Evolutionary conservation across 2,888 invertebrate genomes (phyloP).

Genomic region (Podotricha telesiphe): DNA sequence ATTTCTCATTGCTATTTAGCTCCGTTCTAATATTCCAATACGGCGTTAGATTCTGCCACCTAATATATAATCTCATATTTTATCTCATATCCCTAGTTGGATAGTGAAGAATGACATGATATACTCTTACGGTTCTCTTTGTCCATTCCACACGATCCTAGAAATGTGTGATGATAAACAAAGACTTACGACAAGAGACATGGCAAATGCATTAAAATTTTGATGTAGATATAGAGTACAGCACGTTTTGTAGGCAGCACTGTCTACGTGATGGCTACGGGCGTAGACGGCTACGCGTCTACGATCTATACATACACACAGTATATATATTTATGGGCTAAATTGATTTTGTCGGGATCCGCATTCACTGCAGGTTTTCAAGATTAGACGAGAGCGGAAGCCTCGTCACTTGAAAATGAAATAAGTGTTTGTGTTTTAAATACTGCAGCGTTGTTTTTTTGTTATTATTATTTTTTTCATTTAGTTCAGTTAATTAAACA

Average conservation of each 20-base stretch:
- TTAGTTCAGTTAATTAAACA: too few species aligned
- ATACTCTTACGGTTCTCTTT: neutral
- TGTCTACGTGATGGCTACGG: conserved; percentile 68
- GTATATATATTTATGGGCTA: conserved; percentile 38
- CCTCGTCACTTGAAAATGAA: conserved; percentile 12
- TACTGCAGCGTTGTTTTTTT: neutral
- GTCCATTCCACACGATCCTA: neutral
- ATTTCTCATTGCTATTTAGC: too few species aligned
- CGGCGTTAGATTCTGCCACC: too few species aligned
- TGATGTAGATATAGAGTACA: conserved; percentile 10
- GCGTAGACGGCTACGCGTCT: conserved; percentile 50
- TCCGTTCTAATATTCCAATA: too few species aligned
- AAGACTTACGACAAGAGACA: neutral
- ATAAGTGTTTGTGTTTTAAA: conserved; percentile 2
- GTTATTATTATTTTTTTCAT: neutral
- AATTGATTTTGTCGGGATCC: conserved; percentile 62
- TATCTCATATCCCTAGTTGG: too few species aligned
- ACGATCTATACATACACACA: conserved; percentile 40
- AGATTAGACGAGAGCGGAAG: conserved; percentile 21
- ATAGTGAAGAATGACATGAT: too few species aligned
- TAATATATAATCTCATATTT: too few species aligned
- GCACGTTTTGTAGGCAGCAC: conserved; percentile 50
- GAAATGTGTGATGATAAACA: neutral
- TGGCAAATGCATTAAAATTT: neutral
- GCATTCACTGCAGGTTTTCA: conserved; percentile 55